phyloP scores from a whole-genome alignment of 2,888 invertebrate species.

The Drosophila monieri region DNA sequence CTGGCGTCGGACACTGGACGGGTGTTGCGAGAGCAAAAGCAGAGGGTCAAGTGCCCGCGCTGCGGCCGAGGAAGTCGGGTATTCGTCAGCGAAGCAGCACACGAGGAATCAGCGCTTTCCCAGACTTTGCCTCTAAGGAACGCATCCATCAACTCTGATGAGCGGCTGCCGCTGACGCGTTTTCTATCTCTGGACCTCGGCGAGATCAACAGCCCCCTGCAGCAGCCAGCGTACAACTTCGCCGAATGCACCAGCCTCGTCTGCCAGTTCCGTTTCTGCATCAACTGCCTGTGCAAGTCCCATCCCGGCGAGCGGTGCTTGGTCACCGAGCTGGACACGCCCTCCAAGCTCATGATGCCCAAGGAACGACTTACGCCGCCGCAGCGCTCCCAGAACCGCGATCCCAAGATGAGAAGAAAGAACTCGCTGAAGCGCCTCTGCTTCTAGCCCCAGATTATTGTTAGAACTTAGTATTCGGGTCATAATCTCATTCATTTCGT shows the following conservation, averaged over 20 bases:
- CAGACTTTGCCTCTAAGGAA: slow-evolving; percentile 56
- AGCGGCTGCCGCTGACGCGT: slow-evolving; percentile 44
- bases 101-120: slow-evolving; percentile 36
- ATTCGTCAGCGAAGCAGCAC: slow-evolving; percentile 33
- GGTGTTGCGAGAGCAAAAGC: slow-evolving; percentile 55
- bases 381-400: slow-evolving; percentile 54
- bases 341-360: slow-evolving; percentile 72
- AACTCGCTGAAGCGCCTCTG: slow-evolving; percentile 66
- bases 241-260: slow-evolving; percentile 68
- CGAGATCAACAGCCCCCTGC: slow-evolving; percentile 38
- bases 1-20: slow-evolving; percentile 45
- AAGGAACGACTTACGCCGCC: slow-evolving; percentile 59
- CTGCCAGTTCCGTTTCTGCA: slow-evolving; percentile 75
- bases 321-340: slow-evolving; percentile 73
- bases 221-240: slow-evolving; percentile 27
- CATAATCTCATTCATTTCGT: slow-evolving; percentile 24
- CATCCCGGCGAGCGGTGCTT: slow-evolving; percentile 76
- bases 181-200: slow-evolving; percentile 66
- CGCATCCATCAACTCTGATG: slow-evolving; percentile 8
- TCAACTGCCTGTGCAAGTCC: slow-evolving; percentile 69
- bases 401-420: slow-evolving; percentile 62
- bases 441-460: slow-evolving; percentile 46
- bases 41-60: slow-evolving; percentile 70
- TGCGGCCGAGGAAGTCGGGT: slow-evolving; percentile 67
- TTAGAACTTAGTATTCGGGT: slow-evolving; percentile 24